Evolutionary conservation across 2,113 vertebrate species (phyloP).

Genomic region (Sclerurus mexicanus): DNA sequence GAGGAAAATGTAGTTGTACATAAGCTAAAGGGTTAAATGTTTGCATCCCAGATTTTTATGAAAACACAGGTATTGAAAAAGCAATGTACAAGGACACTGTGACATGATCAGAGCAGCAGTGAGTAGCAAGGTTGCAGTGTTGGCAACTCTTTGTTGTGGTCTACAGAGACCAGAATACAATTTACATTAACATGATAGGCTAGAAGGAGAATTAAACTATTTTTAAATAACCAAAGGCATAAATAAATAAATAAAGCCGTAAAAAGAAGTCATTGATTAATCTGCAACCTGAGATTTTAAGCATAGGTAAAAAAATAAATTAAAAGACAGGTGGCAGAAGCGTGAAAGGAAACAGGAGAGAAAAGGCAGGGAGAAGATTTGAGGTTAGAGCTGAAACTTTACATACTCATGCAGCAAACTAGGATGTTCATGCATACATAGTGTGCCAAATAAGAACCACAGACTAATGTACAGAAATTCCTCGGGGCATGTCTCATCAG

Average conservation of each 20-base stretch:
- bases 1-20: not conserved
- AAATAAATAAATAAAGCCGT: not conserved
- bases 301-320: not conserved
- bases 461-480: not conserved
- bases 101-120: not conserved
- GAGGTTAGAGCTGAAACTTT: not conserved
- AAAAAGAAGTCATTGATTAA: not conserved
- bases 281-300: not conserved
- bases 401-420: not conserved
- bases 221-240: not conserved
- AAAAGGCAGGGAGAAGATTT: not conserved
- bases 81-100: not conserved
- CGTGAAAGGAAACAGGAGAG: not conserved
- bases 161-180: not conserved
- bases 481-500: not conserved
- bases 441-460: not conserved
- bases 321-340: not conserved
- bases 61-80: not conserved
- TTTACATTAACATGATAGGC: not conserved
- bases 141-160: not conserved
- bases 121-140: not conserved
- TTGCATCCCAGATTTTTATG: not conserved
- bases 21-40: not conserved
- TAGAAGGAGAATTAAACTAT: not conserved
- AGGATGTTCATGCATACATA: not conserved